Conservation (phyloP, 2,113 vertebrate species). For the Sporophila hypoxantha region DNA sequence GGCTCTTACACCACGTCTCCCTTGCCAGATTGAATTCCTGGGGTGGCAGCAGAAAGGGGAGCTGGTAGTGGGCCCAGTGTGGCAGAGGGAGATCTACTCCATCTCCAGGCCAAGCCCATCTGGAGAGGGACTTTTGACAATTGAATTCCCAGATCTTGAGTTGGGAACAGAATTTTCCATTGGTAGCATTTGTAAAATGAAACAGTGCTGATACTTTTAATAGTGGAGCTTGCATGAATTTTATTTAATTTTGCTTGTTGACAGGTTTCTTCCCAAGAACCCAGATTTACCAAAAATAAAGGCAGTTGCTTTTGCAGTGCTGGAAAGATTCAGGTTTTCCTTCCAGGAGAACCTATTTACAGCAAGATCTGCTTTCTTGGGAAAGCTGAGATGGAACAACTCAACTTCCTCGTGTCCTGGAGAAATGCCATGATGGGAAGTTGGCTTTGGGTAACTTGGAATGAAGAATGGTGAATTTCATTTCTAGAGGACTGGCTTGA, state of each 20-base stretch:
- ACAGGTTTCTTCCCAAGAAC: neutral
- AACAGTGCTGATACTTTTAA: neutral
- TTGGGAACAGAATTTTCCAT: neutral
- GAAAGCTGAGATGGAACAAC: neutral
- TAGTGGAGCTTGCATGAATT: neutral
- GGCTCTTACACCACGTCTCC: neutral
- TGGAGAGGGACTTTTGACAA: neutral
- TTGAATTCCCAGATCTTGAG: neutral
- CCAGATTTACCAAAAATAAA: neutral
- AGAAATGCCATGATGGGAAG: conserved; percentile 16
- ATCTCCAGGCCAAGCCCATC: neutral
- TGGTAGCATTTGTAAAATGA: neutral
- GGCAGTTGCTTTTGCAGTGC: neutral
- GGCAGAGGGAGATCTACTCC: neutral
- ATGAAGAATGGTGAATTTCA: neutral
- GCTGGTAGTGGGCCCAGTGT: neutral
- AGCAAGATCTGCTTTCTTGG: neutral
- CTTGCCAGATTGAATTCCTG: neutral
- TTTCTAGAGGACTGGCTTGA: conserved; percentile 26
- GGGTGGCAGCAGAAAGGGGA: too few relatives aligned
- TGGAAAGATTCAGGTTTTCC: neutral
- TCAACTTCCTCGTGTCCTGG: neutral
- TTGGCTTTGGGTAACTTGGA: neutral
- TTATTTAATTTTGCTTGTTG: neutral
- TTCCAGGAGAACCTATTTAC: conserved; percentile 12